A percentile compares a stretch with the other conserved stretches of the same genome.
Conservation (phyloP, 1,140 invertebrate genomes). For the Oppia nitens region DNA sequence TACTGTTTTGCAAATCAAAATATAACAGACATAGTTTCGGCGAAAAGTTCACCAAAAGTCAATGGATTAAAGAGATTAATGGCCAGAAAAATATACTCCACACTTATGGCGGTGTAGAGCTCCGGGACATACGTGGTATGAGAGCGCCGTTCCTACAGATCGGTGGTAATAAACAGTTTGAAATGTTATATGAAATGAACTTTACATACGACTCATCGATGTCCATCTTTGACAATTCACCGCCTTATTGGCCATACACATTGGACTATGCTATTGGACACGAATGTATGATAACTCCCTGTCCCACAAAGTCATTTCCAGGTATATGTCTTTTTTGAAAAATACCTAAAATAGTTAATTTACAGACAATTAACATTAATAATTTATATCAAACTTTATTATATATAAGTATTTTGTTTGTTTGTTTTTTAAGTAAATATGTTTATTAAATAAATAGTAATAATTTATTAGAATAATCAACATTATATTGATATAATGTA, state of each 20-base stretch:
- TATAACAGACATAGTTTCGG: conserved; percentile 23
- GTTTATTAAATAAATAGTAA: background rate
- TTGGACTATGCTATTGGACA: conserved; percentile 45
- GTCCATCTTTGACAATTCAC: conserved; percentile 47
- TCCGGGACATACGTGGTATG: conserved; percentile 26
- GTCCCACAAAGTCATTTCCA: conserved; percentile 62
- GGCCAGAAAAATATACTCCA: conserved; percentile 25
- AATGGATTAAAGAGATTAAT: conserved; percentile 24
- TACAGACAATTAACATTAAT: background rate
- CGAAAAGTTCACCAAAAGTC: conserved; percentile 25
- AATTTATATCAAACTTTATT: too few relatives aligned
- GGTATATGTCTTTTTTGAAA: conserved; percentile 31
- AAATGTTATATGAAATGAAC: conserved; percentile 24
- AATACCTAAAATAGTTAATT: too few relatives aligned
- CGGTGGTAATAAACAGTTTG: conserved; percentile 28
- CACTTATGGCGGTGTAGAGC: conserved; percentile 24
- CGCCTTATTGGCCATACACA: conserved; percentile 66
- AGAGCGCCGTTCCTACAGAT: conserved; percentile 29
- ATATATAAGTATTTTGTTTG: background rate
- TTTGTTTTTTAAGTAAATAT: background rate
- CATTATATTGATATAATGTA: too few relatives aligned
- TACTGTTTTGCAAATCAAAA: background rate
- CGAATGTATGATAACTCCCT: conserved; percentile 53
- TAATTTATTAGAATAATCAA: too few relatives aligned
- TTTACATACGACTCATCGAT: conserved; percentile 30